These are phyloP conservation scores for Gymnocypris eckloni DNA, from an alignment of 2,797 vertebrate genomes.

Conservation along the genomic window DNA sequence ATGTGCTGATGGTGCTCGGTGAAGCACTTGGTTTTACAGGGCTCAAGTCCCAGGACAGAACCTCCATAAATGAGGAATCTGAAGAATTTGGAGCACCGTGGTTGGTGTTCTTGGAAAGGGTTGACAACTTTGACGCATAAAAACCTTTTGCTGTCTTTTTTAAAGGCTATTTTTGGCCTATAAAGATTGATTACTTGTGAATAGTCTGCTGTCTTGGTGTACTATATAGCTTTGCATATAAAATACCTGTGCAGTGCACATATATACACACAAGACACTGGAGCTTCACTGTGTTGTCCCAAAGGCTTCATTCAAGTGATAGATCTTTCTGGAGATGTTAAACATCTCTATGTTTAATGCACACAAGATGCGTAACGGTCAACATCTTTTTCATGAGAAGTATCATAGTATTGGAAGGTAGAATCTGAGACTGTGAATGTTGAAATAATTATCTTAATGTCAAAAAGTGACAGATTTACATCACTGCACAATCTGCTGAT, in stretches of 20 bases:
- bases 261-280: neutral
- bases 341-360: constrained; percentile 37
- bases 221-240: neutral
- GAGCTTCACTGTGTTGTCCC: constrained; percentile 8
- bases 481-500: neutral
- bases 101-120: constrained; percentile 7
- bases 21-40: constrained; percentile 23
- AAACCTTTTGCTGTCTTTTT: neutral
- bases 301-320: constrained; percentile 18
- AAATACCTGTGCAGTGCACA: constrained; percentile 4
- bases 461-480: constrained; percentile 23
- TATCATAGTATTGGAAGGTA: constrained; percentile 7
- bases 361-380: constrained; percentile 30
- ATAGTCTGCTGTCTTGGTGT: neutral
- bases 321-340: constrained; percentile 39
- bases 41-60: constrained; percentile 12
- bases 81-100: constrained; percentile 22
- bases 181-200: constrained; percentile 18
- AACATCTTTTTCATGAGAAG: constrained; percentile 13
- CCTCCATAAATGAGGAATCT: constrained; percentile 33
- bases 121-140: constrained; percentile 18
- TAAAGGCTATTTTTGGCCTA: constrained; percentile 17
- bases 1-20: constrained; percentile 8
- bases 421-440: neutral
- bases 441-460: constrained; percentile 20